Evolutionary conservation across 2,888 invertebrate species (phyloP), one percentile per base, ranked within the genome.

Genomic region (Metellina segmentata): DNA sequence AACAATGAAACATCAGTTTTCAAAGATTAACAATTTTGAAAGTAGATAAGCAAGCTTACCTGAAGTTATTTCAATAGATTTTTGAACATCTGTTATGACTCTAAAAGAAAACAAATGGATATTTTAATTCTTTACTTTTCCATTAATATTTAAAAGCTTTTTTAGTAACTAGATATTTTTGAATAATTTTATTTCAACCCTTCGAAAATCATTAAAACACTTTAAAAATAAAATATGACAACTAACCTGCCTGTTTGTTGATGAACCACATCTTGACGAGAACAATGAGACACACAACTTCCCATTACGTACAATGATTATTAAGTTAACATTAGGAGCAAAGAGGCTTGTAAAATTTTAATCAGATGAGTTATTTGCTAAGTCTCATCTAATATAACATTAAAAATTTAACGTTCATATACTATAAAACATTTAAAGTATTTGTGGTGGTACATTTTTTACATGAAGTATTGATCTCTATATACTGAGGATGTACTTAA

Each of bases 211-310:
- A 75, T 52, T 13, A 20, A 19, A 74, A 52, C 51, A 0, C 34
- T 74, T 53, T 69, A 20, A 48, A 71, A 53, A 20, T 6, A 71
- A 79, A 51, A 79, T 52, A 9, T 11, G 16, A 52, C 16, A 69
- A 20, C 90, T 91, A 72, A 91, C 90, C 90, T 91, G 75, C 90
- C 90, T 81, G 86, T 91, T 82, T 91, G 90, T 89, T 92, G 92
- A 48, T 89, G 92, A 89, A 88, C 85, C 53, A 92, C 85, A 85
- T 89, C 85, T 89, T 89, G 89, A 16, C 92, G 92, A 75, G 92
- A 92, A 71, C 92, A 92, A 61, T 89, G 92, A 53, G 92, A 92
- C 75, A 92, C 92, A 89, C 92, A 92, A 20, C 92, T 92, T 34
- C 92, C 92, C 92, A 92, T 92, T 77, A 69, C 85, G 11, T n/a